These are phyloP conservation scores for Panzeria rudis DNA, from an alignment of 2,888 invertebrate genomes.

Conservation along the genomic window DNA sequence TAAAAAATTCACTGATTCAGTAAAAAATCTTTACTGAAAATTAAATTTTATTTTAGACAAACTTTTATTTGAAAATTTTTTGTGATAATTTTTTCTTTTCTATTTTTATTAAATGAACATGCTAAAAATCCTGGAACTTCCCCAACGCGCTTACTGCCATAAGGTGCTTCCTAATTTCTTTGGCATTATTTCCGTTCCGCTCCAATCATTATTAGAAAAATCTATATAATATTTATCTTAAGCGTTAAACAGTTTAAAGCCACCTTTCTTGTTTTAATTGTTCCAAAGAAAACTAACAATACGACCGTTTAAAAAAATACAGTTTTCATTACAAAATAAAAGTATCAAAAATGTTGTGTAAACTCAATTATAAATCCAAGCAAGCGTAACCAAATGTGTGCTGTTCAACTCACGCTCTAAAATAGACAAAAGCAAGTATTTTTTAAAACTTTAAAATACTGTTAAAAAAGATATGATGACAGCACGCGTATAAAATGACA, in stretches of 20 bases:
- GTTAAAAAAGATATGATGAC: slow-evolving; percentile 30
- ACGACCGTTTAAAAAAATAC: slow-evolving; percentile 71
- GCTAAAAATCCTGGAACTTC: no score
- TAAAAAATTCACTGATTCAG: no score
- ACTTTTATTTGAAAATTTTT: no score
- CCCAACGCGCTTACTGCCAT: neutral
- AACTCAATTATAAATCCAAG: slow-evolving; percentile 78
- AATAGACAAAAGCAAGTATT: neutral
- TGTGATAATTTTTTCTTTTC: no score
- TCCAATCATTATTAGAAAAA: neutral
- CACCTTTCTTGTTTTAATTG: slow-evolving; percentile 48
- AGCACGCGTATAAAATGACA: slow-evolving; percentile 28
- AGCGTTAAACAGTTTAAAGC: slow-evolving; percentile 69
- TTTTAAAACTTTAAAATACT: slow-evolving; percentile 16
- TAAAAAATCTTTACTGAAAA: no score
- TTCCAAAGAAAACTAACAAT: slow-evolving; percentile 29
- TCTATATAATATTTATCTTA: slow-evolving; percentile 69
- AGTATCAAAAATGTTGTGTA: neutral
- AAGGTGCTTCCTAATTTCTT: neutral
- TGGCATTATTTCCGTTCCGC: neutral
- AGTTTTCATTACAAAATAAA: slow-evolving; percentile 11
- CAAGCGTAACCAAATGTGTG: slow-evolving; percentile 78
- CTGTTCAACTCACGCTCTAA: slow-evolving; percentile 39
- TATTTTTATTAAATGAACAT: no score
- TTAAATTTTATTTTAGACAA: no score